Evolutionary conservation across 2,888 invertebrate genomes (phyloP).

Genomic region (Phytoseiulus persimilis): DNA sequence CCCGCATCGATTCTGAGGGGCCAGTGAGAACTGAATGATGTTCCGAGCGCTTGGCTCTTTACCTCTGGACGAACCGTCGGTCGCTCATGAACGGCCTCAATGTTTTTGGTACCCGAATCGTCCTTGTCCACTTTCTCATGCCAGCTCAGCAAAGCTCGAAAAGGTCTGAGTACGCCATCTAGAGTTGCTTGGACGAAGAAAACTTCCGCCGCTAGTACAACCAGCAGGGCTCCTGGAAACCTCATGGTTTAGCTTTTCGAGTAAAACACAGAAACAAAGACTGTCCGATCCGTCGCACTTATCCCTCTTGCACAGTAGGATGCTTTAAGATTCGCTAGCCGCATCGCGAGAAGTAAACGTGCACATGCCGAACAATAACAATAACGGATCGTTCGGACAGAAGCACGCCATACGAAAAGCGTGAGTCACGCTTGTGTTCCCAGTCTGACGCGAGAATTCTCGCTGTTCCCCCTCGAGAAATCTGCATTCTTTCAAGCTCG

Average conservation of each 20-base stretch:
- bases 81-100: background rate
- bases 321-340: background rate
- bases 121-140: background rate
- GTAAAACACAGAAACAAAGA: background rate
- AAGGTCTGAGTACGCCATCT: background rate
- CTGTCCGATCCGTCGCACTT: background rate
- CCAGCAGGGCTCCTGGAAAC: background rate
- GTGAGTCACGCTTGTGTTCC: no score
- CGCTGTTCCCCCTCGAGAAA: no score
- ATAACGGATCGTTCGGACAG: background rate
- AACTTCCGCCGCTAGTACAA: background rate
- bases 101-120: background rate
- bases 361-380: background rate
- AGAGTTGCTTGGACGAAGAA: background rate
- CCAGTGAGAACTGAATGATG: no score
- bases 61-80: no score
- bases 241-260: background rate
- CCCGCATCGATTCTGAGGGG: no score
- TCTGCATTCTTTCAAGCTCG: no score
- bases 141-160: background rate
- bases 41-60: no score
- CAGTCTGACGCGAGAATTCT: no score
- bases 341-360: background rate
- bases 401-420: no score
- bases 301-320: background rate